phyloP scores from a whole-genome alignment of 2,113 vertebrate genomes.

The Megaptera novaeangliae region DNA sequence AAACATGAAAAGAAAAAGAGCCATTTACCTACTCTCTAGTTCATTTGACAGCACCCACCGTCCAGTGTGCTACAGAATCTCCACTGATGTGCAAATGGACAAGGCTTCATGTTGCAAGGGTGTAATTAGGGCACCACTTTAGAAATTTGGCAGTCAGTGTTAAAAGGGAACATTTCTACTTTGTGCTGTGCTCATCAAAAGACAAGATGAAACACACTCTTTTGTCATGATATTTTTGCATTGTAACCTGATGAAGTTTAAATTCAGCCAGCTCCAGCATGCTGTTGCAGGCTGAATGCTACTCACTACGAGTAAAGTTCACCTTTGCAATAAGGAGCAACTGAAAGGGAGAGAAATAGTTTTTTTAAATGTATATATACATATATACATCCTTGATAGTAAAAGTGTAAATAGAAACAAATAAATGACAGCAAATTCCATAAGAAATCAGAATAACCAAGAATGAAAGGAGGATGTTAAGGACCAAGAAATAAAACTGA shows the following conservation, averaged over 20 bases:
- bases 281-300: neutral
- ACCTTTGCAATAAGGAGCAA: neutral
- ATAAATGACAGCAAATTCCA: neutral
- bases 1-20: neutral
- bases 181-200: conserved; percentile 66
- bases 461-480: neutral
- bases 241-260: conserved; percentile 37
- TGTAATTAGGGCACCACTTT: conserved; percentile 48
- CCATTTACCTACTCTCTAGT: neutral
- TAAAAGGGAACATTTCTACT: conserved; percentile 63
- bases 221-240: conserved; percentile 58
- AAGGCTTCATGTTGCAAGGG: conserved; percentile 21
- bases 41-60: neutral
- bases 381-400: neutral
- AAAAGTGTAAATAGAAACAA: conserved; percentile 22
- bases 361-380: neutral
- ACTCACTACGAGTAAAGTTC: neutral
- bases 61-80: neutral
- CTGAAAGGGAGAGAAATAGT: neutral
- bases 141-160: conserved; percentile 51
- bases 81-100: conserved; percentile 50
- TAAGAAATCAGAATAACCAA: neutral
- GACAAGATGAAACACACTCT: conserved; percentile 44
- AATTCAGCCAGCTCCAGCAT: conserved; percentile 13
- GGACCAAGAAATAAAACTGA: neutral